Evolutionary conservation across 2,113 vertebrate species (phyloP).

Genomic region (Neotragus moschatus): DNA sequence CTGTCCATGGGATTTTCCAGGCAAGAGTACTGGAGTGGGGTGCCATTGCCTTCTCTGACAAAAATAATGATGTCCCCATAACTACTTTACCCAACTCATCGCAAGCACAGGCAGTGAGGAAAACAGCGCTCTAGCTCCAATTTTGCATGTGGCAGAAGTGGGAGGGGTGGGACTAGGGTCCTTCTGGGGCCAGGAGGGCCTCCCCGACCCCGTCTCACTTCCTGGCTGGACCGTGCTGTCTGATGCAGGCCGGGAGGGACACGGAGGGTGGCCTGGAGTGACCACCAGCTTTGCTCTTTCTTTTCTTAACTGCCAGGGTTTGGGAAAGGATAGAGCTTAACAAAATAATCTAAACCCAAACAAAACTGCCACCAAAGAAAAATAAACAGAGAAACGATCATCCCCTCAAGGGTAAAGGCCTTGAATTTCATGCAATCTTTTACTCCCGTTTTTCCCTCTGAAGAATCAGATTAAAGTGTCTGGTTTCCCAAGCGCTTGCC

Average conservation of each 20-base stretch:
- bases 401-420: not conserved
- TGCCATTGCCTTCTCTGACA: not conserved
- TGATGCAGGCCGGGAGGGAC: not conserved
- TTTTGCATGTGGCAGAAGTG: not conserved
- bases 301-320: not conserved
- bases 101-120: not conserved
- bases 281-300: not conserved
- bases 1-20: not conserved
- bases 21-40: not conserved
- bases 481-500: conserved; percentile 41
- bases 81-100: not conserved
- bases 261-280: not conserved
- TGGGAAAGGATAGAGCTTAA: not conserved
- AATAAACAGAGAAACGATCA: not conserved
- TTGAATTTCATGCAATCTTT: not conserved
- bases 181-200: too few relatives aligned
- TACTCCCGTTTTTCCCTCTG: conserved; percentile 4
- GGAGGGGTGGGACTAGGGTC: too few relatives aligned
- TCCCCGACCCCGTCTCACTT: accelerated
- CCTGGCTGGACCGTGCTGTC: not conserved
- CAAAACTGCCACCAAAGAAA: not conserved
- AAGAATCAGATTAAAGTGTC: not conserved
- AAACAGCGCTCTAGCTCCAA: too few relatives aligned
- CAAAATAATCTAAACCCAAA: not conserved
- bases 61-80: not conserved